Percentiles rank a stretch among this genome's conserved stretches.
Conservation (phyloP, 2,888 invertebrate genomes). For the Caenorhabditis virilis region DNA sequence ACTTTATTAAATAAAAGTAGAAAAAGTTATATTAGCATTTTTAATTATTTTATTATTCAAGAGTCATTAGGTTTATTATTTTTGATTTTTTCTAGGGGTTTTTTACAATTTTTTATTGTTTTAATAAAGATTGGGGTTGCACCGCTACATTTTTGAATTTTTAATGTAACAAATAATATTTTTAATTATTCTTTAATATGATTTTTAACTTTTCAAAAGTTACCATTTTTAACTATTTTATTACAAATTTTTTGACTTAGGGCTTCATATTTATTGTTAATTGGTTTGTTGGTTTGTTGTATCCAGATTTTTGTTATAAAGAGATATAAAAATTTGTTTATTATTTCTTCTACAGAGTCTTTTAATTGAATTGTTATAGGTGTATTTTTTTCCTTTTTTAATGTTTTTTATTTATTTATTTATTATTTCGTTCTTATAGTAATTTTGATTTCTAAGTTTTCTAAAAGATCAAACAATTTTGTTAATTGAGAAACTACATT, state of each 20-base stretch:
- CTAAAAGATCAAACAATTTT: constrained; percentile 29
- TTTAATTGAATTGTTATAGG: constrained; percentile 69
- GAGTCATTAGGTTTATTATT: constrained; percentile 48
- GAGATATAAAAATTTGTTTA: constrained; percentile 45
- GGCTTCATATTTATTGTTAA: constrained; percentile 33
- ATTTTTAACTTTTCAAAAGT: constrained; percentile 55
- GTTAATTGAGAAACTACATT: constrained; percentile 42
- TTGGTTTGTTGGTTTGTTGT: constrained; percentile 50
- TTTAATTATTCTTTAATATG: constrained; percentile 42
- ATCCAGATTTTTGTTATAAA: constrained; percentile 48
- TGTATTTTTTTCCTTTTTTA: constrained; percentile 41
- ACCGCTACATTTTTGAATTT: constrained; percentile 49
- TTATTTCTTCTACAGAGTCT: constrained; percentile 50
- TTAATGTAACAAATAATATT: constrained; percentile 45
- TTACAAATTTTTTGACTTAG: constrained; percentile 40
- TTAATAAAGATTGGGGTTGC: constrained; percentile 47
- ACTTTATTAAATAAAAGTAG: constrained; percentile 40
- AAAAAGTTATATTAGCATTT: constrained; percentile 40
- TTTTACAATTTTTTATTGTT: constrained; percentile 49
- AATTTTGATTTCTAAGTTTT: constrained; percentile 44
- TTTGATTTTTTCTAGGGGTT: constrained; percentile 32
- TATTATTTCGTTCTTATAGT: constrained; percentile 50
- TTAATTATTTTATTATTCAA: constrained; percentile 53
- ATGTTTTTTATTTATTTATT: constrained; percentile 45
- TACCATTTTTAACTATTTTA: constrained; percentile 76